Evolutionary conservation across 2,797 vertebrate genomes (phyloP), one percentile per base, ranked within the genome.

Genomic region (Megaceryle alcyon): DNA sequence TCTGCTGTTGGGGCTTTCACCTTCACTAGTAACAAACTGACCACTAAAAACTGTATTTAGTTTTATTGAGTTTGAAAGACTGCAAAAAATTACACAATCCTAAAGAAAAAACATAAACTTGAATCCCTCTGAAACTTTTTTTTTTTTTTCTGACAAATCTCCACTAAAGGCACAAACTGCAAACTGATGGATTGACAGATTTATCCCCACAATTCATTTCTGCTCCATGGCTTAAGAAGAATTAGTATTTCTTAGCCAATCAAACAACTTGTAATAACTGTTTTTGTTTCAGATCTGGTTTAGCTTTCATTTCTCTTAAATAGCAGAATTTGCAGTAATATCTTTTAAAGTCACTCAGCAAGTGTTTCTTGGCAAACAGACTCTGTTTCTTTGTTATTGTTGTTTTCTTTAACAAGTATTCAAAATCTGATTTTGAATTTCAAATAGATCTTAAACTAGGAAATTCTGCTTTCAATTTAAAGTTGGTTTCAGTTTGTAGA

Each of bases 121-220:
- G 4, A 92, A 94, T 86, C 37, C 2, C 1, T 54, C 37, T 43
- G 48, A 83, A 77, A 73, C 0, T 8, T 37, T 61, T 61, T 71
- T 83, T 69, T 64, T 21, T 68, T 82, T 79, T 82, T 33, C 71
- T 83, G 79, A 68, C 80, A 94, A 92, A 66, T 89, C 49, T 37
- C 57, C 69, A 20, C 31, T 80, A 53, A 94, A 70, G 13, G 41
- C 61, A 69, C 54, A 90, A 51, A 65, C 41, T 65, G 73, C 53
- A 54, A 65, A 81, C 48, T 63, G 61, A 75, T 48, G 18, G 49
- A 71, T 48, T 89, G 61, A 79, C 60, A 79, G 48, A 86, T 81
- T 89, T 66, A 82, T 75, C 76, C 60, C 19, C 46, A 20, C 26
- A 78, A 96, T 80, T 94, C 73, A 76, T 95, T 97, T 92, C 77